Evolutionary conservation across 2,888 invertebrate genomes (phyloP).

Genomic region (Argyresthia goedartella): DNA sequence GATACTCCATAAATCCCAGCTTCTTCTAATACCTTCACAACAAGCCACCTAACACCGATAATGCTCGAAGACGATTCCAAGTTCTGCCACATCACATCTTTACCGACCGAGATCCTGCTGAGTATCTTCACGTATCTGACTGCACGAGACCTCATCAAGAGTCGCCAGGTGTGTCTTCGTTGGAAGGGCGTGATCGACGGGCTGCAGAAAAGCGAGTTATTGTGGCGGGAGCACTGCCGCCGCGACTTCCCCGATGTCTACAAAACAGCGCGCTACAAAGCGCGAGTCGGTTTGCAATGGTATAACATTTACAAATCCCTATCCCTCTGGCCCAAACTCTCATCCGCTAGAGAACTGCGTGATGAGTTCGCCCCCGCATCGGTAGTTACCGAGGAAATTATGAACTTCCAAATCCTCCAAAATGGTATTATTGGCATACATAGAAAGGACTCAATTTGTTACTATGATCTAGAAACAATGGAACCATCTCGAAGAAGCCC

Average conservation of each 20-base stretch:
- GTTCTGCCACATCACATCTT: slow-evolving; percentile 11
- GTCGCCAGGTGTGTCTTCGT: slow-evolving; percentile 35
- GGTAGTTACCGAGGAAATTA: slow-evolving; percentile 27
- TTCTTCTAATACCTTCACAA: not conserved
- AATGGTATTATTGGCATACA: slow-evolving; percentile 38
- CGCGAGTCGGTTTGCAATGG: slow-evolving; percentile 25
- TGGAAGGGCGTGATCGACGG: slow-evolving; percentile 42
- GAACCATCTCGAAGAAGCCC: slow-evolving; percentile 17
- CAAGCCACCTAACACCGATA: slow-evolving; percentile 1
- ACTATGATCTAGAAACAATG: slow-evolving; percentile 35
- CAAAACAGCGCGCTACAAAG: slow-evolving; percentile 24
- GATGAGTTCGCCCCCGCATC: slow-evolving; percentile 45
- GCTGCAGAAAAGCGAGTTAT: slow-evolving; percentile 20
- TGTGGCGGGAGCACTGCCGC: slow-evolving; percentile 35
- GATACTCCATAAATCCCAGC: too few relatives aligned
- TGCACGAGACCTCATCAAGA: slow-evolving; percentile 28
- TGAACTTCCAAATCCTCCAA: slow-evolving; percentile 26
- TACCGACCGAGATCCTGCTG: slow-evolving; percentile 38
- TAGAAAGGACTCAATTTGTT: slow-evolving; percentile 27
- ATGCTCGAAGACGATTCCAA: slow-evolving; percentile 12
- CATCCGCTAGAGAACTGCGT: slow-evolving; percentile 22
- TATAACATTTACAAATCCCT: slow-evolving; percentile 41
- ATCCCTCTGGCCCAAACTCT: slow-evolving; percentile 34
- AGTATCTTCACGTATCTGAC: slow-evolving; percentile 33
- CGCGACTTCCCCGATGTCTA: slow-evolving; percentile 27